Evolutionary conservation across 1,140 invertebrate genomes (phyloP).

Genomic region (Aphis craccivora): DNA sequence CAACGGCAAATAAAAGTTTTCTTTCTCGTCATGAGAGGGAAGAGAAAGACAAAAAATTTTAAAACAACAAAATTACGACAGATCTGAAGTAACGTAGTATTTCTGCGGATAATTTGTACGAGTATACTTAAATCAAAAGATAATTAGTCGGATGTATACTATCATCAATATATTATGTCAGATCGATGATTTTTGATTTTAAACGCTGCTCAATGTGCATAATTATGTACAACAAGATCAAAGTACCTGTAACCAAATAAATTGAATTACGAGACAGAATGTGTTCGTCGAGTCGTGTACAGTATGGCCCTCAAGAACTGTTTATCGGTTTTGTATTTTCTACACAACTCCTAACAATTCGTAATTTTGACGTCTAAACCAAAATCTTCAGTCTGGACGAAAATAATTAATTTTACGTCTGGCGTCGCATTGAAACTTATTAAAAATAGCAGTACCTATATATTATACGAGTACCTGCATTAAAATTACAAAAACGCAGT

Average conservation of each 20-base stretch:
- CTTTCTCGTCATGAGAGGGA: background rate
- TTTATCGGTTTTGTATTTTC: background rate
- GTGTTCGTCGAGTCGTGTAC: background rate
- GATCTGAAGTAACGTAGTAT: background rate
- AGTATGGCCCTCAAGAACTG: background rate
- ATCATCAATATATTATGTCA: background rate
- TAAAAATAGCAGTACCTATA: background rate
- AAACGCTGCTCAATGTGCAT: background rate
- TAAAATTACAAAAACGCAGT: background rate
- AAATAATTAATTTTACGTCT: background rate
- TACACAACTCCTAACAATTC: background rate
- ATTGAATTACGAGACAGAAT: background rate
- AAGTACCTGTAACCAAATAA: background rate
- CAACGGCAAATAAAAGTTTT: background rate
- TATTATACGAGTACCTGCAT: background rate
- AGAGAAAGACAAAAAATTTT: background rate
- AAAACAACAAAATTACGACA: background rate
- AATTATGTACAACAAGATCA: background rate
- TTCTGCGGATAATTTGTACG: background rate
- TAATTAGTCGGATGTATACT: background rate
- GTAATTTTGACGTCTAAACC: background rate
- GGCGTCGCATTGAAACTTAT: background rate
- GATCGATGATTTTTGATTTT: background rate
- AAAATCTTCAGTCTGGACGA: background rate
- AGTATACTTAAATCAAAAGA: background rate